Evolutionary conservation across 92 coral and sea anemone genomes (phyloP), one percentile per base, ranked within the genome.

Genomic region (Palythoa heliodiscus): DNA sequence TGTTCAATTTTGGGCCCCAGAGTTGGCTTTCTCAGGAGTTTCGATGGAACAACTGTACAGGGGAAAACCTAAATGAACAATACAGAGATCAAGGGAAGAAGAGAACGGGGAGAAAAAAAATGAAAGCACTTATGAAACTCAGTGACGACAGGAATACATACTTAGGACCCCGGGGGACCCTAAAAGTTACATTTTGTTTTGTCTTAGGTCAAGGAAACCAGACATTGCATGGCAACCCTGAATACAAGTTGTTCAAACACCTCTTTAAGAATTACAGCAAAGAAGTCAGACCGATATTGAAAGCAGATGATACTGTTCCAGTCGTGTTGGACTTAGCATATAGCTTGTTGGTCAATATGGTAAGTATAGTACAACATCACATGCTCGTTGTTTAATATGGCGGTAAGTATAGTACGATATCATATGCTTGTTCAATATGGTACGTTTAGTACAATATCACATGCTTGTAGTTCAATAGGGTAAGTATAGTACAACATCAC

Each of bases 291-390:
- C 84, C 84, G 14, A 80, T 80, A 20, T 10, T 67, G 19, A 80
- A 67, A 48, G 84, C 84, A 11, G 60, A 70, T 14, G 84, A 80
- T 20, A 48, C 84, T 0, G 84, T 80, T 4, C 84, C 84, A 0
- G 84, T 80, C 1, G 39, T 80, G 14, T 6, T 66, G 55, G 84
- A 80, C 38, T n/a, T 80, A 5, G 84, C 84, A 40, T 78, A 78
- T 38, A 78, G 83, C 73, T 63, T 78, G 58, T 68, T 78, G n/a
- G 83, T 78, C 14, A 78, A 78, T 48, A 78, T 78, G 83, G 83
- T 78, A 48, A 78, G 83, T 40, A 12, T 54, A 55, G n/a, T 7
- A 20, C 19, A 4, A 35, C 2, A 25, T 13, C 5, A 25, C 73
- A 70, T 15, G 17, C 73, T 11, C 4, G 9, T 43, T 1, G 50